Base-by-base conservation (phyloP, 1,140 invertebrate genomes). In the Saxidomus purpurata region DNA sequence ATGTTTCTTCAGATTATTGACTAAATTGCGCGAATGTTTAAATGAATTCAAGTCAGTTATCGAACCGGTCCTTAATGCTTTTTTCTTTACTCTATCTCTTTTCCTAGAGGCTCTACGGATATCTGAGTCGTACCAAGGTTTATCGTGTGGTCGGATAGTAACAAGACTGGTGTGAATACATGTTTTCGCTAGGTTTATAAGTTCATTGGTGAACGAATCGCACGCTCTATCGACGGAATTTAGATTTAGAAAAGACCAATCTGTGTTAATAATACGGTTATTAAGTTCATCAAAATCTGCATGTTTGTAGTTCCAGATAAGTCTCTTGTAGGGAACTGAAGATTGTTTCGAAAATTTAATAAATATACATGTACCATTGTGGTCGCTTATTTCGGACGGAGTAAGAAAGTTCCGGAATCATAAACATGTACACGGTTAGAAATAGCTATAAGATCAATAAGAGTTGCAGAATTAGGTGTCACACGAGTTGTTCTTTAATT, bases 101-200 rank as follows among this genome's bases (percentile, higher is more conserved):
- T 59, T 79, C 31, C 76, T 22, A 43, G 52, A 34, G 15, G 52
- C 43, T 52, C 67, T 69, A 31, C 61, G 59, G 19, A 82, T 55
- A 22, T 63, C 76, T 15, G 61, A 69, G 82, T 87, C 34, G 28
- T 77, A 87, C 74, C 85, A 87, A 9, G 49, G 85, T 87, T 67
- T 87, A 77, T 87, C 85, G n/a, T 87, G 43, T 43, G 49, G 76
- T 28, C 83, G 71, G 22, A 79, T 80, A 31, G 52, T 87, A 61
- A 81, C 76, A 82, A 9, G 19, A 28, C n/a, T 40, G 11, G 74
- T 43, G 6, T 22, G 63, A 9, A 69, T 69, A 36, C 28, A 69
- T 38, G 9, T 4, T 69, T 69, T 69, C 9, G 28, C 63, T 31
- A 69, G n/a, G 63, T 69, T 69, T 11, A 36, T 34, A 9, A 69